These are phyloP conservation scores for Hypotaenidia okinawae DNA, from an alignment of 2,797 vertebrate species.

Conservation along the genomic window DNA sequence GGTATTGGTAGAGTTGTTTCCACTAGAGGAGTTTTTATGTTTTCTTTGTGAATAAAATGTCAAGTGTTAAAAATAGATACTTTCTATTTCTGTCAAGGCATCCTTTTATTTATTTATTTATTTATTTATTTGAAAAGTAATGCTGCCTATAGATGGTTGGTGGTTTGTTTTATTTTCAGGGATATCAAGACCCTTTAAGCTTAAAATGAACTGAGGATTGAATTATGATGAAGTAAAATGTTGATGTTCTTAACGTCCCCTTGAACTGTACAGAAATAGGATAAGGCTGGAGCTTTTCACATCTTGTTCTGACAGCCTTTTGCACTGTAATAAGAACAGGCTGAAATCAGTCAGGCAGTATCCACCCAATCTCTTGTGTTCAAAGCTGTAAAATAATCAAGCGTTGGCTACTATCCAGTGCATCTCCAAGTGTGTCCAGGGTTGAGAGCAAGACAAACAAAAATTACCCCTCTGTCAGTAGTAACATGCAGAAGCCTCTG, in stretches of 20 bases:
- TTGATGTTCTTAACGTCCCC: not conserved
- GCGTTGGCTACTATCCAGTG: slow-evolving; percentile 40
- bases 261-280: slow-evolving; percentile 4
- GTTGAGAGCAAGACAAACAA: slow-evolving; percentile 60
- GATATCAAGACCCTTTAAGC: not conserved
- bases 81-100: slow-evolving; percentile 16
- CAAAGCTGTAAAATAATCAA: slow-evolving; percentile 55
- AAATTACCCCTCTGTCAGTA: slow-evolving; percentile 60
- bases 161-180: slow-evolving; percentile 39
- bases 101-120: not conserved
- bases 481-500: slow-evolving; percentile 49
- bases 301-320: slow-evolving; percentile 48
- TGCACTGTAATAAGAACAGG: slow-evolving; percentile 50
- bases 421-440: slow-evolving; percentile 34
- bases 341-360: slow-evolving; percentile 64
- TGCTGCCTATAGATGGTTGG: not conserved
- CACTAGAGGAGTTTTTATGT: slow-evolving; percentile 19
- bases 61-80: slow-evolving; percentile 55
- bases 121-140: not conserved
- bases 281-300: slow-evolving; percentile 26
- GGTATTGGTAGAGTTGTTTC: slow-evolving; percentile 36
- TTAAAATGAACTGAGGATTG: slow-evolving; percentile 7
- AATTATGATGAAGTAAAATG: slow-evolving; percentile 25
- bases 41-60: slow-evolving; percentile 62
- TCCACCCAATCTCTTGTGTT: slow-evolving; percentile 60